Evolutionary conservation across 2,888 invertebrate genomes (phyloP).

Genomic region (Tiliacea aurago): DNA sequence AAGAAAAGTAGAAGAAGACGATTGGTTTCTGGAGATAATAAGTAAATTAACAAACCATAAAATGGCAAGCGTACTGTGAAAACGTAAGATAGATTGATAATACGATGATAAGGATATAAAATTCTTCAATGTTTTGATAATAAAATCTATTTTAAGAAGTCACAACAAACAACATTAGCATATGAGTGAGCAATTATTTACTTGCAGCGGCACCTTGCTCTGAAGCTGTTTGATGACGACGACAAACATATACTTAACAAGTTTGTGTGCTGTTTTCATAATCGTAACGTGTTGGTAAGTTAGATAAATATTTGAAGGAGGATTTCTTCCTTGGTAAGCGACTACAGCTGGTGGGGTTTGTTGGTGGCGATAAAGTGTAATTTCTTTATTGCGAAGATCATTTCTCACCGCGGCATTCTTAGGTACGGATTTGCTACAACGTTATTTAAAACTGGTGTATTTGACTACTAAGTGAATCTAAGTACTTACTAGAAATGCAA

Average conservation of each 20-base stretch:
- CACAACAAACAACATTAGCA: background rate
- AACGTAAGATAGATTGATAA: background rate
- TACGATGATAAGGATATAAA: background rate
- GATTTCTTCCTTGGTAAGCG: no score
- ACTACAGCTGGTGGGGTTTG: no score
- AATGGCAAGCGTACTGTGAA: background rate
- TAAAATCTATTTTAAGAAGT: background rate
- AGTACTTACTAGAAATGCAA: no score
- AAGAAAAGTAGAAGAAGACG: no score
- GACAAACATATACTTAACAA: background rate
- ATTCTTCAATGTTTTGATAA: background rate
- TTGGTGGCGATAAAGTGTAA: background rate
- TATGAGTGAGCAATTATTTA: conserved; percentile 17
- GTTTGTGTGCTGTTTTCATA: conserved; percentile 36
- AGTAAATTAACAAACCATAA: no score
- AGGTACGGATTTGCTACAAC: background rate
- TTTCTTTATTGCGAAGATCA: background rate
- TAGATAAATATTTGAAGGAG: conserved; percentile 12
- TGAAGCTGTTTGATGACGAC: conserved; percentile 11
- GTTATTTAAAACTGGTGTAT: background rate
- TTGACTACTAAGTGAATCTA: background rate
- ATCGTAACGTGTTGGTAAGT: background rate
- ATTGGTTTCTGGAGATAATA: no score
- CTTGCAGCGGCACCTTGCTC: conserved; percentile 18
- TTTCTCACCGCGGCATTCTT: background rate